phyloP scores from a whole-genome alignment of 2,888 invertebrate species.

The Onchidella celtica region DNA sequence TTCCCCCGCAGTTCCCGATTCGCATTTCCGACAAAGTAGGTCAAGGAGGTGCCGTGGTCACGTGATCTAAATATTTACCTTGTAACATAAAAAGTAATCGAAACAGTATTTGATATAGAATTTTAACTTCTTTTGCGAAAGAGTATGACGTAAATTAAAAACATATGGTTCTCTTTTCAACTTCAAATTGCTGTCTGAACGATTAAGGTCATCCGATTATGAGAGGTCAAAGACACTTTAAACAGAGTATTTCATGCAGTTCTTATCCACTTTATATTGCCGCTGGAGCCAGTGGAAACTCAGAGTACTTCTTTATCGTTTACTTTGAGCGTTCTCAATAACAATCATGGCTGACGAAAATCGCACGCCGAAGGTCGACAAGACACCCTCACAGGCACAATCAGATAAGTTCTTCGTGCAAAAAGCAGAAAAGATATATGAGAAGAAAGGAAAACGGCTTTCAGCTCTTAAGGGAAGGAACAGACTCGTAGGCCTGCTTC shows the following conservation, averaged over 20 bases:
- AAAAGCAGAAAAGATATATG: constrained; percentile 88
- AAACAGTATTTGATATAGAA: not conserved
- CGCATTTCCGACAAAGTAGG: not conserved
- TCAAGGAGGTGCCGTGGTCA: not conserved
- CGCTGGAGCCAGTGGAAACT: not conserved
- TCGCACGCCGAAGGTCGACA: constrained; percentile 84
- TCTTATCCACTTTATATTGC: constrained; percentile 19
- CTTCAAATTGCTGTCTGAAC: no score
- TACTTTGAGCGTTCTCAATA: no score
- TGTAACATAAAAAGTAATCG: not conserved
- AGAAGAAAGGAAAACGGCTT: constrained; percentile 86
- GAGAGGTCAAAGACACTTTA: not conserved
- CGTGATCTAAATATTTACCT: constrained; percentile 27
- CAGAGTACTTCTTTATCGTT: no score
- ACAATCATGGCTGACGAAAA: constrained; percentile 65
- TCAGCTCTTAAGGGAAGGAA: constrained; percentile 85
- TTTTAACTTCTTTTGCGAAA: not conserved
- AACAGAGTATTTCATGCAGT: not conserved
- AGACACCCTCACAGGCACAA: constrained; percentile 71
- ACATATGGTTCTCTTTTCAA: no score
- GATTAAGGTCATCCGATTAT: no score
- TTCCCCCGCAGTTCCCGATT: not conserved
- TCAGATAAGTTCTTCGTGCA: constrained; percentile 90
- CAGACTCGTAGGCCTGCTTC: constrained; percentile 84
- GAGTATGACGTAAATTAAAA: not conserved